phyloP scores from a whole-genome alignment of 2,113 vertebrate genomes.

The Sceloporus tristichus region DNA sequence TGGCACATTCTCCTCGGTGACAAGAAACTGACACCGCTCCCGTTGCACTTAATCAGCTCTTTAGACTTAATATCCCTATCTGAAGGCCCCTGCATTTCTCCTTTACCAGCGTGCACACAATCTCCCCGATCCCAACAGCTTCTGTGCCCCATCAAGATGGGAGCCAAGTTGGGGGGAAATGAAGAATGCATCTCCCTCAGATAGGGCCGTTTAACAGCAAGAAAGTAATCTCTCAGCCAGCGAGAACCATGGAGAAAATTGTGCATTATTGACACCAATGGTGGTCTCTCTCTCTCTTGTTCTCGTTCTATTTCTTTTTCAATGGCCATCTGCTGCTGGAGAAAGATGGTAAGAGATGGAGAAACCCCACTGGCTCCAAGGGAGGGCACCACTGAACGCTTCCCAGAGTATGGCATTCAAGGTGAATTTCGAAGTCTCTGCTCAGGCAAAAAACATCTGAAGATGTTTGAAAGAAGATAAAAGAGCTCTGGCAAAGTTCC shows the following conservation, averaged over 20 bases:
- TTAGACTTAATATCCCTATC: slow-evolving; percentile 56
- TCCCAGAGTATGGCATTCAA: neutral
- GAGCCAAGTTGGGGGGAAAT: rapidly evolving
- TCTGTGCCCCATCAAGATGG: neutral
- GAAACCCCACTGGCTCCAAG: neutral
- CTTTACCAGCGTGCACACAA: rapidly evolving
- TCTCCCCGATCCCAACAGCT: neutral
- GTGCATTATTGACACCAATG: neutral
- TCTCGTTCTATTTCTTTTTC: neutral
- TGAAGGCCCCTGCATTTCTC: slow-evolving; percentile 26
- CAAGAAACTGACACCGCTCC: slow-evolving; percentile 67
- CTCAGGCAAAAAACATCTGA: neutral
- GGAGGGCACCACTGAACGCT: neutral
- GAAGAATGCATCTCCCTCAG: neutral
- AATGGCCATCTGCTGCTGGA: neutral
- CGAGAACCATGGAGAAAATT: neutral
- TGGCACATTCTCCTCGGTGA: slow-evolving; percentile 63
- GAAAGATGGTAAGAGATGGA: neutral
- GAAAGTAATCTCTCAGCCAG: rapidly evolving
- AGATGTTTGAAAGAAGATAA: neutral
- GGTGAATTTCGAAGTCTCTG: neutral
- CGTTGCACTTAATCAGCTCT: slow-evolving; percentile 70
- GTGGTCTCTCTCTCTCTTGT: too few species aligned
- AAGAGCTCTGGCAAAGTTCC: too few species aligned
- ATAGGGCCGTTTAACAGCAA: neutral